Base-by-base conservation (phyloP, 2,888 invertebrate genomes). In the Dendrolimus houi region DNA sequence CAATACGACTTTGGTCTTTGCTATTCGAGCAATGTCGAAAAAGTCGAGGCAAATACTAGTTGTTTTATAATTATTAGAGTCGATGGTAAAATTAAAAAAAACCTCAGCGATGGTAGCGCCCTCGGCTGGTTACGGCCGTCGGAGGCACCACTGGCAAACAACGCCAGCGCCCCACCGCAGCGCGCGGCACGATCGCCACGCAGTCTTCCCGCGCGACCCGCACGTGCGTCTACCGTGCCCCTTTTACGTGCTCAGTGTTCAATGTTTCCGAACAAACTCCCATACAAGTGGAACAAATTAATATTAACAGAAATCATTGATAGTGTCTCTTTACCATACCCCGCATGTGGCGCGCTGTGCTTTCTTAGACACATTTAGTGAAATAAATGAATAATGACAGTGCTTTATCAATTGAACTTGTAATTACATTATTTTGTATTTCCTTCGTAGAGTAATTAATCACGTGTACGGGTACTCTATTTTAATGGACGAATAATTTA, bases 191-290 rank as follows among this genome's bases (percentile, higher is more conserved):
- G 71, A 83, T 75, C 88, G 89, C 89, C 89, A 90, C 89, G 89
- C 89, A 90, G 89, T 90, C 89, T 90, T 90, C 87, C 87, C 89
- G 89, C 89, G 89, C 87, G 85, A 76, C 64, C 77, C 85, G 83
- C 88, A 88, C 89, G 88, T 89, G 89, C 81, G 79, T 80, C 84
- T 80, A 81, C 83, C 82, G 85, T 85, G 79, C 79, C 71, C 72
- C 72, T 63, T 72, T 74, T 75, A 68, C 71, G 74, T 74, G 71
- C 74, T 70, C 68, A 64, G 9, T 71, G 69, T 64, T 73, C 71
- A 78, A 79, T 73, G 75, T 79, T 80, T 75, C 71, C 79, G 78
- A 79, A 78, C 77, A 68, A 77, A 80, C 74, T 75, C 67, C 66
- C 70, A 68, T 71, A 54, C 71, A 73, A 79, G 80, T 82, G 80